Evolutionary conservation across 2,888 invertebrate genomes (phyloP).

Genomic region (Eilema depressum): DNA sequence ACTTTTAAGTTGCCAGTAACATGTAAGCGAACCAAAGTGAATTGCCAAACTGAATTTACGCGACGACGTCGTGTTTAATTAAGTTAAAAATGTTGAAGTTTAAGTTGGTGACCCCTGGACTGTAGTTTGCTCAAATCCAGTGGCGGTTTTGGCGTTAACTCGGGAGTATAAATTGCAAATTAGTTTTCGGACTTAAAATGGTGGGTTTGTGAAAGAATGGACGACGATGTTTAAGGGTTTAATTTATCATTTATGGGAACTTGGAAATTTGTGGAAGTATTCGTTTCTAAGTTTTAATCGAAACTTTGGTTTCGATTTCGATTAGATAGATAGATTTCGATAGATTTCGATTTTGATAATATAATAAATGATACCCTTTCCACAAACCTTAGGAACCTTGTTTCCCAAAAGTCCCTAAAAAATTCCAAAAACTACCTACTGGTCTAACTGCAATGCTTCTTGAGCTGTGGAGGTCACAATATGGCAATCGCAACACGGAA

Average conservation of each 20-base stretch:
- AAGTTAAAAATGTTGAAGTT: slow-evolving; percentile 47
- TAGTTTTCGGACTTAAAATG: slow-evolving; percentile 30
- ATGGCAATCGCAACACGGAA: no score
- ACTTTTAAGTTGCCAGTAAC: slow-evolving; percentile 13
- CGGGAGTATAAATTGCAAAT: slow-evolving; percentile 32
- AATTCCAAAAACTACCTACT: no score
- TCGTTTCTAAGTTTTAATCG: background rate
- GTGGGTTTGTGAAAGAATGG: slow-evolving; percentile 6
- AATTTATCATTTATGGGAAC: background rate
- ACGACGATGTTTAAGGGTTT: background rate
- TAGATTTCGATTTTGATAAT: no score
- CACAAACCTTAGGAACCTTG: no score
- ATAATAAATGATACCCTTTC: no score
- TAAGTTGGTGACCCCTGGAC: slow-evolving; percentile 30
- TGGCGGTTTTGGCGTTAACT: slow-evolving; percentile 33
- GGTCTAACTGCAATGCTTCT: no score
- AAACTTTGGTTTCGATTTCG: no score
- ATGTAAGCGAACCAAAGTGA: slow-evolving; percentile 28
- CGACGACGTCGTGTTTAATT: slow-evolving; percentile 39
- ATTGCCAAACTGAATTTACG: slow-evolving; percentile 37
- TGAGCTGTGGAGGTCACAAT: no score
- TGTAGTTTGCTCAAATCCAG: slow-evolving; percentile 44
- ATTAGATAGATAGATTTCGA: no score
- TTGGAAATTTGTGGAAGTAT: background rate
- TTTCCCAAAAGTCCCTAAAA: no score